Conservation (phyloP, 2,888 invertebrate genomes). For the Dione vanillae region DNA sequence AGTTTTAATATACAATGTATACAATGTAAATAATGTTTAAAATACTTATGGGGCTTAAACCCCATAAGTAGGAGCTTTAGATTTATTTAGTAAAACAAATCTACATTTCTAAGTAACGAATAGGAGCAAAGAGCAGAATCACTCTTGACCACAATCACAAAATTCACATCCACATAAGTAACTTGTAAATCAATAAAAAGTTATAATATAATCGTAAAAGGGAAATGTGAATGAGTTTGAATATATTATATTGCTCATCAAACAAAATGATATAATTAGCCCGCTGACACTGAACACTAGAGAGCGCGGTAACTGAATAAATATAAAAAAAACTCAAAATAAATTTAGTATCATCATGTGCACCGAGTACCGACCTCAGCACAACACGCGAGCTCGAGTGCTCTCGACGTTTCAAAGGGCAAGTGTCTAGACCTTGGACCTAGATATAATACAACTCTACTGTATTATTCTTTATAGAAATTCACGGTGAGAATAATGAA, state of each 20-base stretch:
- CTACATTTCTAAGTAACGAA: too few species aligned
- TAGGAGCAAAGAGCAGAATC: too few species aligned
- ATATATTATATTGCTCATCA: neutral
- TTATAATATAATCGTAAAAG: too few species aligned
- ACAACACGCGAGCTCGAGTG: constrained; percentile 12
- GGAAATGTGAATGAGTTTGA: too few species aligned
- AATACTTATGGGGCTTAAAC: too few species aligned
- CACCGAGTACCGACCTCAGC: neutral
- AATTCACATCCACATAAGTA: too few species aligned
- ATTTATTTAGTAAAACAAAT: too few species aligned
- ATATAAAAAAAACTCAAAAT: neutral
- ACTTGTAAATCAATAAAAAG: too few species aligned
- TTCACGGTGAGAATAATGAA: neutral
- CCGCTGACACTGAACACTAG: neutral
- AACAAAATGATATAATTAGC: neutral
- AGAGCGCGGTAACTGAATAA: neutral
- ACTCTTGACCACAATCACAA: too few species aligned
- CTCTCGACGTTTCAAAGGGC: constrained; percentile 28
- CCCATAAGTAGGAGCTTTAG: too few species aligned
- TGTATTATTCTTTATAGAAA: neutral
- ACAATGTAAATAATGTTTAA: too few species aligned
- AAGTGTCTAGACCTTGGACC: constrained; percentile 22
- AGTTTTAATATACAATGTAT: too few species aligned
- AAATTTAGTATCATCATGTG: neutral
- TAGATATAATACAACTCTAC: neutral